Evolutionary conservation across 1,140 invertebrate genomes (phyloP), one percentile per base, ranked within the genome.

Genomic region (Metaphire vulgaris): DNA sequence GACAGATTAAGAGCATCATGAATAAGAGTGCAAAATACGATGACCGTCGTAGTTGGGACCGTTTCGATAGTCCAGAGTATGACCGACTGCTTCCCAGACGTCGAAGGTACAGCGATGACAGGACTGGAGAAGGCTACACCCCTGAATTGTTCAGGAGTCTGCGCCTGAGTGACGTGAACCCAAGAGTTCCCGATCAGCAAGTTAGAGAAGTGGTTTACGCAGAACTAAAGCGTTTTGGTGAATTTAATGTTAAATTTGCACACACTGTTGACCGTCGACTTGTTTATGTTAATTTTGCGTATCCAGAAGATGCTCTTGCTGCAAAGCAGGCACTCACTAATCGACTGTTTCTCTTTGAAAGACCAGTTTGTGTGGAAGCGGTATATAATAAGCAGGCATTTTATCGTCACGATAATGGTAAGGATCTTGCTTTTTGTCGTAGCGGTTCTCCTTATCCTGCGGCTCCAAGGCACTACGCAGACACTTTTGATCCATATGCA

Each of bases 161-260:
- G 21, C 97, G 95, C 87, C 92, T 97, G 2, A 96, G 93, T 87
- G 92, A 93, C 68, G 89, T 98, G 64, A 94, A 96, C 81, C 91
- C 93, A 0, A 96, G 97, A 88, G 93, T 96, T 0, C 93, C 92
- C 28, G 96, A 98, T 83, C 93, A 95, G 81, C 90, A 94, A 72
- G 90, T 98, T 68, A 93, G 95, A 84, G 95, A 98, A 81, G 94
- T 93, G 0, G 85, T 99, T 2, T 95, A 95, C 81, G 88, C 94
- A 69, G 95, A 98, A 83, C 98, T 96, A 83, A 95, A 95, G 83
- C 95, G 96, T 81, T 98, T 93, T 85, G 96, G 96, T 30, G 96
- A 98, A 82, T 92, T 98, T 76, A 96, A 92, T 81, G 94, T 98
- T 33, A 92, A 95, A 82, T 90, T 98, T 69, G 91, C 93, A 0